Evolutionary conservation across 2,888 invertebrate species (phyloP).

Genomic region (Cybosia mesomella): DNA sequence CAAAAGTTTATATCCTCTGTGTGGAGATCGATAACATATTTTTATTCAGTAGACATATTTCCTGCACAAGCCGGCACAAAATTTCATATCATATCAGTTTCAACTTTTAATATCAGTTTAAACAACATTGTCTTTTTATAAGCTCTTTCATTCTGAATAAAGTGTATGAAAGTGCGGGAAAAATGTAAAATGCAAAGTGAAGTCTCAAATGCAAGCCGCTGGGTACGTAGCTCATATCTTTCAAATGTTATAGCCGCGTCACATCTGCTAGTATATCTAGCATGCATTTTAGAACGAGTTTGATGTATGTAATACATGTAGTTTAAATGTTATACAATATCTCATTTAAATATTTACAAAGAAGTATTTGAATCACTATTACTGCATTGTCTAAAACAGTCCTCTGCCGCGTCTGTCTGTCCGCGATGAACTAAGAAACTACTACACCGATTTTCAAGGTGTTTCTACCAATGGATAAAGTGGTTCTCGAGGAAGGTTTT

Average conservation of each 20-base stretch:
- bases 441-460: no score
- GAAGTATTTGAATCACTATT: no score
- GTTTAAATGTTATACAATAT: not conserved
- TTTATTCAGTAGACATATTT: not conserved
- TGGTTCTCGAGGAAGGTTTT: no score
- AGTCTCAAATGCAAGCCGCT: not conserved
- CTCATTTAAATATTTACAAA: no score
- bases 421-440: no score
- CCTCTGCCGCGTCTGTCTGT: no score
- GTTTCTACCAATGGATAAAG: no score
- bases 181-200: conserved; percentile 2
- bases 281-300: not conserved
- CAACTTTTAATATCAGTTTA: conserved; percentile 24
- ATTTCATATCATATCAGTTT: not conserved
- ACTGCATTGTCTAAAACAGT: no score
- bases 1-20: no score
- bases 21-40: not conserved
- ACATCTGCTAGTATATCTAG: not conserved
- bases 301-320: not conserved
- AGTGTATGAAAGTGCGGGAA: conserved; percentile 16
- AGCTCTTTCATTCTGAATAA: conserved; percentile 37
- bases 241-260: not conserved
- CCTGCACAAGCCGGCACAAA: not conserved
- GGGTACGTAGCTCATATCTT: not conserved
- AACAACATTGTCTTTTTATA: conserved; percentile 36